These are phyloP conservation scores for Aporophyla lueneburgensis DNA, from an alignment of 2,888 invertebrate genomes.

Conservation along the genomic window DNA sequence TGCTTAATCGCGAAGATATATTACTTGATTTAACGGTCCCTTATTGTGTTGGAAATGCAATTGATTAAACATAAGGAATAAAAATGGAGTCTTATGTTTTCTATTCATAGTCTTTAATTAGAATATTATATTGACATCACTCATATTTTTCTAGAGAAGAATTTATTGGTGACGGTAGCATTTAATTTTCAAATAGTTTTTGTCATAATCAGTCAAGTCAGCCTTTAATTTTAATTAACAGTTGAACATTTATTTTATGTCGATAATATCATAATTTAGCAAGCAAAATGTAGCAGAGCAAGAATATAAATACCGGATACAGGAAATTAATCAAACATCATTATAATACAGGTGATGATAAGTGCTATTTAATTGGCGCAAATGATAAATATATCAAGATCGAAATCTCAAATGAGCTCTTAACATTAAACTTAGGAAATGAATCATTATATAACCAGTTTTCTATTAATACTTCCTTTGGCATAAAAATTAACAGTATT, in stretches of 20 bases:
- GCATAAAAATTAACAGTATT: slow-evolving; percentile 14
- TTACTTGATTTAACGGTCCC: slow-evolving; percentile 49
- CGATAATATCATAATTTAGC: slow-evolving; percentile 31
- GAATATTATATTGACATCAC: not conserved
- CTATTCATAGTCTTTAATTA: not conserved
- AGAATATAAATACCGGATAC: slow-evolving; percentile 30
- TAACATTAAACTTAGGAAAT: slow-evolving; percentile 43
- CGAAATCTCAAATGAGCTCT: slow-evolving; percentile 45
- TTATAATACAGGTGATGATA: slow-evolving; percentile 42
- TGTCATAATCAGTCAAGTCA: not conserved
- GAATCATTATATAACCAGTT: slow-evolving; percentile 42
- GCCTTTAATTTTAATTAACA: not conserved
- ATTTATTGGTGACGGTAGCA: not conserved
- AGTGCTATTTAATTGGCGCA: slow-evolving; percentile 51
- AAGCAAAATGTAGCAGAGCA: slow-evolving; percentile 12
- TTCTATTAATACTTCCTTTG: slow-evolving; percentile 36
- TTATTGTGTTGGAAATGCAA: slow-evolving; percentile 40
- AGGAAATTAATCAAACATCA: slow-evolving; percentile 51
- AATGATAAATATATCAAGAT: slow-evolving; percentile 51
- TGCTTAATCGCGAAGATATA: slow-evolving; percentile 55
- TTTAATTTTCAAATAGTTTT: not conserved
- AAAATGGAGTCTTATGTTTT: slow-evolving; percentile 14
- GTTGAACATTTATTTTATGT: slow-evolving; percentile 5
- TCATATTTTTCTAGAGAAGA: not conserved
- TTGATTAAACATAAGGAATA: slow-evolving; percentile 19